Conservation (phyloP, 2,797 vertebrate species). For the Sebastes vulpes region DNA sequence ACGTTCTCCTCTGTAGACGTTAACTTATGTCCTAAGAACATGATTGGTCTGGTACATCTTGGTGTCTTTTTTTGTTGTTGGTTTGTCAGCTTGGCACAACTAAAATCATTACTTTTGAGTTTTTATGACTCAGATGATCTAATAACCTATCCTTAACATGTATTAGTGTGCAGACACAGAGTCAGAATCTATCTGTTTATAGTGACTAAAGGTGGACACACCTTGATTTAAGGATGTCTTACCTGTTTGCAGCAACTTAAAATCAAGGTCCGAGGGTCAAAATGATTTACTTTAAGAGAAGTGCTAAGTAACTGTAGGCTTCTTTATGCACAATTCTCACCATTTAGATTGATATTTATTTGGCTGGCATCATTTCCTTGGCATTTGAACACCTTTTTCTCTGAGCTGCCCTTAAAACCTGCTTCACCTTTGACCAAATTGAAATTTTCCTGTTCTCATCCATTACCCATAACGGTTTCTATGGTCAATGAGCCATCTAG, state of each 20-base stretch:
- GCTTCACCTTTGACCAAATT: conserved; percentile 31
- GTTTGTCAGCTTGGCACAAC: background rate
- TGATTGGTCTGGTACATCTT: background rate
- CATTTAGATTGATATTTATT: background rate
- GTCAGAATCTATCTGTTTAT: background rate
- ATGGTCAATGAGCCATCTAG: conserved; percentile 52
- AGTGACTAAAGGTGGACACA: background rate
- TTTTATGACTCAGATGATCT: background rate
- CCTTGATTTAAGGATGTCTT: background rate
- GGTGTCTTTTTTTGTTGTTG: background rate
- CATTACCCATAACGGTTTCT: conserved; percentile 31
- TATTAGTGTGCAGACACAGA: background rate
- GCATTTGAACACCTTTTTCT: conserved; percentile 13
- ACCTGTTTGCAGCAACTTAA: background rate
- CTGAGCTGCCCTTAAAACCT: conserved; percentile 1
- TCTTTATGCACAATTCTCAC: background rate
- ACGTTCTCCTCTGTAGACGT: background rate
- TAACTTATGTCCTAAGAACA: background rate
- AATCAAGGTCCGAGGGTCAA: background rate
- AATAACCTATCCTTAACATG: background rate
- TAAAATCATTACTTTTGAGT: background rate
- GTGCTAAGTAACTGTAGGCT: background rate
- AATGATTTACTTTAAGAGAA: background rate
- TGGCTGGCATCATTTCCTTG: background rate
- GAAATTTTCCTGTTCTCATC: conserved; percentile 30